Evolutionary conservation across 2,113 vertebrate genomes (phyloP).

Genomic region (Datnioides undecimradiatus): DNA sequence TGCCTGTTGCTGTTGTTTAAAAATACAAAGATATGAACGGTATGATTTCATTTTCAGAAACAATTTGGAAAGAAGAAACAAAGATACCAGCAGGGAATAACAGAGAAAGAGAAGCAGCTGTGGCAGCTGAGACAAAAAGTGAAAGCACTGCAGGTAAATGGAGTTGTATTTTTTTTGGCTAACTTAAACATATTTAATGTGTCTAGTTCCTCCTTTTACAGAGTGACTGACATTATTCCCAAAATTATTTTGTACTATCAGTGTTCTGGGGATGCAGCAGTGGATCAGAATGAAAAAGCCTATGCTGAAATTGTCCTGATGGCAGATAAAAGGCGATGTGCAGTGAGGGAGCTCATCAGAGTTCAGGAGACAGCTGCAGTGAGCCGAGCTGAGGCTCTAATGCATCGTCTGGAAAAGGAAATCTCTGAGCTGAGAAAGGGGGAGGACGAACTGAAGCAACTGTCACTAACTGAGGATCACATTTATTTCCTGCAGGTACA

Average conservation of each 20-base stretch:
- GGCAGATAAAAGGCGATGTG: conserved; percentile 33
- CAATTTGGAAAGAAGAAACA: conserved; percentile 65
- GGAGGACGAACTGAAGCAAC: conserved; percentile 59
- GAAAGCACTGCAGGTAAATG: conserved; percentile 46
- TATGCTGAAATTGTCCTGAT: conserved; percentile 31
- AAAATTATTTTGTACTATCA: not conserved
- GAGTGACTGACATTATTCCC: not conserved
- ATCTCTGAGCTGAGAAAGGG: conserved; percentile 54
- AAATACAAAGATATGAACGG: too few species aligned
- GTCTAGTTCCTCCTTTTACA: not conserved
- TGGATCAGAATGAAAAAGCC: conserved; percentile 47
- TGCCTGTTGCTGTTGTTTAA: too few species aligned
- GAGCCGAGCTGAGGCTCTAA: not conserved
- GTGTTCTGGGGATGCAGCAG: conserved; percentile 30
- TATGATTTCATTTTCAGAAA: conserved; percentile 58
- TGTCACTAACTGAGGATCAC: conserved; percentile 64
- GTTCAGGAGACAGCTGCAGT: conserved; percentile 13
- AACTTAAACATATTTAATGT: not conserved
- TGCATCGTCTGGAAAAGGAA: conserved; percentile 53
- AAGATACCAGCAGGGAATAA: conserved; percentile 66
- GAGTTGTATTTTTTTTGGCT: not conserved
- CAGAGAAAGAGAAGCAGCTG: conserved; percentile 69
- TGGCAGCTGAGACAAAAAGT: conserved; percentile 64
- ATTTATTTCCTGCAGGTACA: conserved; percentile 72
- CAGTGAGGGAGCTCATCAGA: conserved; percentile 30